A percentile compares a stretch with the other conserved stretches of the same genome.
phyloP scores from a whole-genome alignment of 2,113 vertebrate species.

The Maccullochella peelii region DNA sequence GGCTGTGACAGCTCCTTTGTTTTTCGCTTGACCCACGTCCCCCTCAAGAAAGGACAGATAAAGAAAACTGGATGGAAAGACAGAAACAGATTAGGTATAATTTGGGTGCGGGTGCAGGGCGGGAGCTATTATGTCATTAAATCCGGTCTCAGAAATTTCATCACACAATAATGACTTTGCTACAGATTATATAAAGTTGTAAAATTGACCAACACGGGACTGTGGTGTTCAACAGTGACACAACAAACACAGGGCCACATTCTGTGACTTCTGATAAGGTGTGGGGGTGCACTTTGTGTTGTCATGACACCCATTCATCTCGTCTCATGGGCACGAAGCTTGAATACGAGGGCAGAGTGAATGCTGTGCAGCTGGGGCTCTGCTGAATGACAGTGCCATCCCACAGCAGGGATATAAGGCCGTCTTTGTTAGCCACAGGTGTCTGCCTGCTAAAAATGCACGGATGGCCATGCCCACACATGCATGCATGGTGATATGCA shows the following conservation, averaged over 20 bases:
- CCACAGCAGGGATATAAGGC: conserved; percentile 72
- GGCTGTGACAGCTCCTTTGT: conserved; percentile 61
- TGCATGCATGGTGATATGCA: neutral
- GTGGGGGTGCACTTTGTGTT: conserved; percentile 7
- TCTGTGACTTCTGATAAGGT: neutral
- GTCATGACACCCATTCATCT: conserved; percentile 50
- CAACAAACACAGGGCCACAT: neutral
- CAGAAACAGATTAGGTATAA: neutral
- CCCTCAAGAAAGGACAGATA: neutral
- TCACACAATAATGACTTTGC: neutral
- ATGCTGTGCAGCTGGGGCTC: conserved; percentile 75
- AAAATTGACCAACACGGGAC: too few species aligned
- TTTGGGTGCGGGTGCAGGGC: neutral
- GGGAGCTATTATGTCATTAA: too few species aligned
- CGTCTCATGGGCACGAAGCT: conserved; percentile 14
- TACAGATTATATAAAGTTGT: neutral
- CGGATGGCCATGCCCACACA: conserved; percentile 13
- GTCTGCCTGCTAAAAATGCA: conserved; percentile 60
- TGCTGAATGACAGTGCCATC: conserved; percentile 67
- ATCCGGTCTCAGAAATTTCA: too few species aligned
- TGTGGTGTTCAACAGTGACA: neutral
- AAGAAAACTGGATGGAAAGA: conserved; percentile 11
- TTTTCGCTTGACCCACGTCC: conserved; percentile 19
- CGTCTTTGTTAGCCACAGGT: conserved; percentile 86
- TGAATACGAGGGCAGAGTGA: conserved; percentile 54